Evolutionary conservation across 2,888 invertebrate genomes (phyloP).

Genomic region (Beris chalybata): DNA sequence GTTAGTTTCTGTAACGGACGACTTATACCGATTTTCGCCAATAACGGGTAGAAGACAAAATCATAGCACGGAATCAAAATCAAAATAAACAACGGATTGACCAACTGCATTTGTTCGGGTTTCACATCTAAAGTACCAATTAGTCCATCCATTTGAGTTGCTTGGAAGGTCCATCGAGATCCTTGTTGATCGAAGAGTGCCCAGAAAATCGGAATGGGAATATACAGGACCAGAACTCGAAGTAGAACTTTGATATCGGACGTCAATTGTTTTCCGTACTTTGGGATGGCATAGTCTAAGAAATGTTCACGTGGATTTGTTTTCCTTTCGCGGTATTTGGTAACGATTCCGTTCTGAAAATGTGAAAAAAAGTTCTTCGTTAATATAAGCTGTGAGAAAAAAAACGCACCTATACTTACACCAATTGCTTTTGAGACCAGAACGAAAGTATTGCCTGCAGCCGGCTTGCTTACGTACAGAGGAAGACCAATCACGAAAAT

Average conservation of each 20-base stretch:
- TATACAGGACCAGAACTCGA: slow-evolving; percentile 74
- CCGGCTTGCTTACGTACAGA: slow-evolving; percentile 66
- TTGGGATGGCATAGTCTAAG: slow-evolving; percentile 81
- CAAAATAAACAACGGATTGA: slow-evolving; percentile 85
- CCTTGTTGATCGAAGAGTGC: slow-evolving; percentile 92
- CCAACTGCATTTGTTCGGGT: slow-evolving; percentile 94
- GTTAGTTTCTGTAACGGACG: slow-evolving; percentile 84
- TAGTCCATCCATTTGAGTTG: slow-evolving; percentile 81
- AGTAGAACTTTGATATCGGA: slow-evolving; percentile 78
- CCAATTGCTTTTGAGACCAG: slow-evolving; percentile 66
- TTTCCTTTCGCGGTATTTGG: slow-evolving; percentile 52
- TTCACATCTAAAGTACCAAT: slow-evolving; percentile 74
- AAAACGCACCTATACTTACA: slow-evolving; percentile 57
- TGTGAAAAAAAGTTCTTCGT: not conserved
- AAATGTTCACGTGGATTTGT: slow-evolving; percentile 70
- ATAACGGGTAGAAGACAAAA: slow-evolving; percentile 75
- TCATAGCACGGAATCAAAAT: slow-evolving; percentile 84
- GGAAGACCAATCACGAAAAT: slow-evolving; percentile 70
- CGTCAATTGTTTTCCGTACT: slow-evolving; percentile 70
- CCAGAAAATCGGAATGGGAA: slow-evolving; percentile 92
- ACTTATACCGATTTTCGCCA: slow-evolving; percentile 69
- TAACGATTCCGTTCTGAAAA: slow-evolving; percentile 59
- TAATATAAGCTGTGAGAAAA: not conserved
- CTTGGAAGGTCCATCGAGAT: slow-evolving; percentile 92
- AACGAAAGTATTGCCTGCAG: slow-evolving; percentile 70